A percentile compares a stretch with the other conserved stretches of the same genome.
Evolutionary conservation across 2,888 invertebrate species (phyloP).

Genomic region (Pachydiplax longipennis): DNA sequence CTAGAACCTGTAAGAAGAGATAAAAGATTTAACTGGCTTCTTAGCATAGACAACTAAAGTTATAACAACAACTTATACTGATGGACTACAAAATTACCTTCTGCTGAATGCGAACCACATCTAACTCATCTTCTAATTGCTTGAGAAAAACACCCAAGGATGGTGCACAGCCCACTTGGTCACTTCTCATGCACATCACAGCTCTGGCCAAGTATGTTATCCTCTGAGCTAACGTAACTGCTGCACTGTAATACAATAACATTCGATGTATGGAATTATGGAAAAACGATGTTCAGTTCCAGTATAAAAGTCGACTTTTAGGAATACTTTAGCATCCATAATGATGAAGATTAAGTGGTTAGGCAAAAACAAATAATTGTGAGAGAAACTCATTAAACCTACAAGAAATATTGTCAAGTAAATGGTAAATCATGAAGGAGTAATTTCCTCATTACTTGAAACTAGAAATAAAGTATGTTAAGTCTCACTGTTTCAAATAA

Average conservation of each 20-base stretch:
- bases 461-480: too few species aligned
- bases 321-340: background rate
- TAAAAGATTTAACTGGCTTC: background rate
- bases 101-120: conserved; percentile 87
- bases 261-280: background rate
- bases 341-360: too few species aligned
- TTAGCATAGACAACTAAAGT: background rate
- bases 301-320: background rate
- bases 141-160: conserved; percentile 80
- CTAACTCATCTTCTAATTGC: conserved; percentile 91
- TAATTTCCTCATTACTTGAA: too few species aligned
- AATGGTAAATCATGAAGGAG: too few species aligned
- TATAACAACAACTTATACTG: background rate
- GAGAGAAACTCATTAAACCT: too few species aligned
- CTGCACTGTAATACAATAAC: conserved; percentile 65
- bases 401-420: too few species aligned
- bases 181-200: conserved; percentile 93
- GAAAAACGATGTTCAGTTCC: conserved; percentile 34
- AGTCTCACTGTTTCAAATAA: too few species aligned
- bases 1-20: conserved; percentile 64
- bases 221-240: conserved; percentile 78
- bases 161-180: conserved; percentile 75
- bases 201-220: conserved; percentile 92
- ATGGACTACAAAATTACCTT: conserved; percentile 55
- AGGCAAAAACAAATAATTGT: too few species aligned